Base-by-base conservation (phyloP, 2,113 vertebrate genomes). In the Phocoena sinus region DNA sequence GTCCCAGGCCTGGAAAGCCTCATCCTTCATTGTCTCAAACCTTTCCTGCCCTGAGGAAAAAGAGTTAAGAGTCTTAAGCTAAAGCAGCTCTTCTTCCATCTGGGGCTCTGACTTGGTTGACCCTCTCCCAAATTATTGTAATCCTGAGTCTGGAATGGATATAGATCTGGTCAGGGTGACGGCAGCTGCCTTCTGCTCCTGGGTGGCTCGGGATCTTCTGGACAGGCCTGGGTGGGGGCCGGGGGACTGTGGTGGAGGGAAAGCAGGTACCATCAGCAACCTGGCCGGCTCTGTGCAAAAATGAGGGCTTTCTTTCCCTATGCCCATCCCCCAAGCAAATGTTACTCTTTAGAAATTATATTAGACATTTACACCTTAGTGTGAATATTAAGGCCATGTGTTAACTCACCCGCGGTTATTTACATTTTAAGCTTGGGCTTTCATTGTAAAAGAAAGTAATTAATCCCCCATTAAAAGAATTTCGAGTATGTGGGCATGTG, bases 81-180 rank as follows among this genome's bases (percentile, higher is more conserved):
- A 96, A 97, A 96, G 96, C 97, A 98, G 97, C 74, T 97, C 96
- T 92, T 92, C 74, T 96, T 83, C 93, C 95, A 96, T 97, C 94
- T 98, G 98, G 96, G 97, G 33, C 76, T 94, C 93, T 95, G 96
- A 87, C 93, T 95, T 74, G 79, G 94, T 77, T 93, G 96, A 98
- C 96, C 96, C 83, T 96, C 87, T 97, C 94, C 94, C 96, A 97
- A 84, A 96, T 92, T 15, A 94, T 85, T 65, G 28, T 92, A 89
- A 96, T 97, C 92, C 88, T 26, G 58, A 95, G 90, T 96, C 97
- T 98, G 97, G 92, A 96, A 84, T 73, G 73, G 89, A 96, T 92
- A 68, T 25, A 31, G 70, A 38, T 50, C 89, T 84, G 89, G 50
- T 81, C 58, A 56, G 65, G 89, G 47, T 17, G 65, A 85, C 10